Evolutionary conservation across 2,113 vertebrate species (phyloP).

Genomic region (Panurus biarmicus): DNA sequence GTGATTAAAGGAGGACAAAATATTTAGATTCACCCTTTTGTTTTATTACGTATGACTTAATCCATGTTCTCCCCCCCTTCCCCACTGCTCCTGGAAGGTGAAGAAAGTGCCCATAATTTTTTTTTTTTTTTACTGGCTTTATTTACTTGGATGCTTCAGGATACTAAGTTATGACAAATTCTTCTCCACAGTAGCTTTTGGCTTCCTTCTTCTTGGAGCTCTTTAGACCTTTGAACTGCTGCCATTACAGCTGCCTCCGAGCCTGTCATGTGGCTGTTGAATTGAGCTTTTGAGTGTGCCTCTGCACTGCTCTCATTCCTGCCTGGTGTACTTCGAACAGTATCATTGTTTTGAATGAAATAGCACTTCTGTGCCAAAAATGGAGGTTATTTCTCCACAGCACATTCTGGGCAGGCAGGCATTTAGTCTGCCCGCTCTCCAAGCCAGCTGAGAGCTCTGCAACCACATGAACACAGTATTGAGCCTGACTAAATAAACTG

Average conservation of each 20-base stretch:
- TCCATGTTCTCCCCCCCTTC: neutral
- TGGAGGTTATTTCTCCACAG: conserved; percentile 23
- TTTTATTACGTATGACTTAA: neutral
- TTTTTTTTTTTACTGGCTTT: conserved; percentile 18
- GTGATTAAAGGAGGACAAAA: neutral
- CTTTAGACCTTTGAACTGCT: conserved; percentile 58
- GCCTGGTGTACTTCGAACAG: conserved; percentile 43
- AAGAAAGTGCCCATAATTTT: neutral
- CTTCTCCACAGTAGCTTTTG: conserved; percentile 52
- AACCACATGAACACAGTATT: neutral
- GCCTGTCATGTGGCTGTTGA: conserved; percentile 51
- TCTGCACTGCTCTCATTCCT: conserved; percentile 40
- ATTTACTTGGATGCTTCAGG: conserved; percentile 32
- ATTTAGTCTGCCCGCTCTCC: neutral
- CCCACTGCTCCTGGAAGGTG: neutral
- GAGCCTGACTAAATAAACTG: neutral
- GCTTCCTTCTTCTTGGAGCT: conserved; percentile 46
- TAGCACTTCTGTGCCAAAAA: conserved; percentile 50
- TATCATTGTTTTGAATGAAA: conserved; percentile 58
- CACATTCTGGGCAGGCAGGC: conserved; percentile 21
- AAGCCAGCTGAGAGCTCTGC: neutral
- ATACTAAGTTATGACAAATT: conserved; percentile 46
- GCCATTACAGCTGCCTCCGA: conserved; percentile 57
- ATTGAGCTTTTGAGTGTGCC: conserved; percentile 59
- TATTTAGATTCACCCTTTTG: neutral